These are phyloP conservation scores for Mastomys natalensis DNA, from an alignment of 2,113 vertebrate genomes.

Conservation along the genomic window DNA sequence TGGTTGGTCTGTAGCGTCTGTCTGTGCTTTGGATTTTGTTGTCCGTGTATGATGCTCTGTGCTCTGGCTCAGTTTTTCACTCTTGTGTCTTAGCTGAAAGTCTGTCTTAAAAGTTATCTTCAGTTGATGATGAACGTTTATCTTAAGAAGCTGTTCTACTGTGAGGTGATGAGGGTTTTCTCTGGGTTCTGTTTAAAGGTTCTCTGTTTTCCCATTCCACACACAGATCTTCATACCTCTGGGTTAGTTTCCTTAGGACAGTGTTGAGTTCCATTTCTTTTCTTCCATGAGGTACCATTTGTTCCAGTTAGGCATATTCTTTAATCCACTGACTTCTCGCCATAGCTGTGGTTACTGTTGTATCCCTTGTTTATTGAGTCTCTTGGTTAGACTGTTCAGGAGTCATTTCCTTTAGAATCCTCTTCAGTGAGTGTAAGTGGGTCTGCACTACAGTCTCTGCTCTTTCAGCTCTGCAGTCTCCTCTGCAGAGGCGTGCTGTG, in stretches of 20 bases:
- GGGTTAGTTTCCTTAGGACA: neutral
- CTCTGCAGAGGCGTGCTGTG: neutral
- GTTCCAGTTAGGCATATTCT: neutral
- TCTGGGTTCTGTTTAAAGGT: neutral
- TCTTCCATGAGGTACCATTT: too few relatives aligned
- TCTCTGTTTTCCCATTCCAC: neutral
- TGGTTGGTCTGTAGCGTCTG: too few relatives aligned
- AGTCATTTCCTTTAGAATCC: slow-evolving; percentile 65
- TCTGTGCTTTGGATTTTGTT: neutral
- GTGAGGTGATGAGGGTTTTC: neutral
- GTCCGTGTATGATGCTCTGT: neutral
- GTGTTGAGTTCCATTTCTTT: neutral
- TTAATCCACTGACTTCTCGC: neutral
- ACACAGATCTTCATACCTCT: too few relatives aligned
- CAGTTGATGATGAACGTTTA: neutral
- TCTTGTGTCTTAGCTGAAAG: neutral
- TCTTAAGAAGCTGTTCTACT: neutral
- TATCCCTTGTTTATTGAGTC: slow-evolving; percentile 39
- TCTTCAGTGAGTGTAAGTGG: slow-evolving; percentile 64
- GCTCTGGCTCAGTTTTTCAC: neutral
- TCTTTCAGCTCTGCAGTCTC: slow-evolving; percentile 81
- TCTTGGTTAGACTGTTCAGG: slow-evolving; percentile 25
- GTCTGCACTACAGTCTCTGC: slow-evolving; percentile 63
- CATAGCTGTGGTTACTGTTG: neutral
- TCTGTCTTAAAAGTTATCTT: neutral